A percentile compares a stretch with the other conserved stretches of the same genome.
These are phyloP conservation scores for Corythornis cristatus DNA, from an alignment of 2,113 vertebrate species.

Conservation along the genomic window DNA sequence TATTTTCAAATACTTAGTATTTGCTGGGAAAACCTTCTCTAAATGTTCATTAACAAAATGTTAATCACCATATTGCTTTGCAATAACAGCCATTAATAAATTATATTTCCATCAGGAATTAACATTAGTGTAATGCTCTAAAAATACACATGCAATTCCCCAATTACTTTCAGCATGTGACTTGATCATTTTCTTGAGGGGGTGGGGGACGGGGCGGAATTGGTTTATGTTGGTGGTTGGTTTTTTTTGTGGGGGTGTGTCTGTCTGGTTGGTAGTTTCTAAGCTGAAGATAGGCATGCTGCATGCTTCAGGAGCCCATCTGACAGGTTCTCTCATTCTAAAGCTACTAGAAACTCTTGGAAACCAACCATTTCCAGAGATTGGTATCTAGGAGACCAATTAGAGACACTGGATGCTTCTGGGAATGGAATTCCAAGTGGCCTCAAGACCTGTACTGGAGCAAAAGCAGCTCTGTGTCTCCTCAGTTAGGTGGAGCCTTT, in stretches of 20 bases:
- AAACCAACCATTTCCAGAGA: neutral
- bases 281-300: neutral
- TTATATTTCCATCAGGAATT: neutral
- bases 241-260: fast-evolving
- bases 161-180: neutral
- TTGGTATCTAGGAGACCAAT: neutral
- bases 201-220: neutral
- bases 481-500: too few relatives aligned
- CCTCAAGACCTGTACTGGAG: neutral
- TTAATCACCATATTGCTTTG: neutral
- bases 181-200: neutral
- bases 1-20: neutral
- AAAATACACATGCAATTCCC: neutral
- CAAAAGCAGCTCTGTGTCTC: neutral
- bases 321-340: neutral
- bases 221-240: neutral
- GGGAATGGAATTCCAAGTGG: neutral
- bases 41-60: neutral
- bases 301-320: neutral
- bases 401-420: neutral
- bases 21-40: neutral
- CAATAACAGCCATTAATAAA: neutral
- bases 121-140: neutral
- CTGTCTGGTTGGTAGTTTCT: neutral
- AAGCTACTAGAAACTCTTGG: neutral